Conservation (phyloP, 2,113 vertebrate genomes). For the Pipra filicauda region DNA sequence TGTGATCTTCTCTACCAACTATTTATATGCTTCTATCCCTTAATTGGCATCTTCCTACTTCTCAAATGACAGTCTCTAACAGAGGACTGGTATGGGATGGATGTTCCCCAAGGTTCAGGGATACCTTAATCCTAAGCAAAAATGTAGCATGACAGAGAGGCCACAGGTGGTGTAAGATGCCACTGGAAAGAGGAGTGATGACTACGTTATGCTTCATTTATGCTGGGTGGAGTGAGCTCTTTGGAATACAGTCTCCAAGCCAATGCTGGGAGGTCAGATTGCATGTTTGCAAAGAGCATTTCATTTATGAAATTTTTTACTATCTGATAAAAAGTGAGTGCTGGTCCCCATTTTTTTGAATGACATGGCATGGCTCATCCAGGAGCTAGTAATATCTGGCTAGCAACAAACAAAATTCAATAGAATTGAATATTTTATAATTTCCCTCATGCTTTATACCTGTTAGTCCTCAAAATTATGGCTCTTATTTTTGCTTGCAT, state of each 20-base stretch:
- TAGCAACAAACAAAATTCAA: neutral
- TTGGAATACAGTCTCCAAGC: neutral
- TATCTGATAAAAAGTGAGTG: neutral
- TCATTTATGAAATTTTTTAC: neutral
- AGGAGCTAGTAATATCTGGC: neutral
- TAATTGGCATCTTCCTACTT: neutral
- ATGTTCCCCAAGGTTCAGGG: neutral
- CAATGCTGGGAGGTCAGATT: neutral
- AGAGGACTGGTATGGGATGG: neutral
- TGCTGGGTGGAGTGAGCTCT: neutral
- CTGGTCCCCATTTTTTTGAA: neutral
- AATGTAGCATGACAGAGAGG: neutral
- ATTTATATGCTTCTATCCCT: neutral
- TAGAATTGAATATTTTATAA: neutral
- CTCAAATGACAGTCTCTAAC: neutral
- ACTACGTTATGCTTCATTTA: neutral
- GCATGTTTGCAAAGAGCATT: neutral
- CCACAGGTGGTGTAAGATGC: neutral
- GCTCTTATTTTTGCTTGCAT: neutral
- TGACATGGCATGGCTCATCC: neutral
- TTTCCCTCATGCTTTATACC: neutral
- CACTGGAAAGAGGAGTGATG: neutral
- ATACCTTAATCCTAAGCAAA: conserved; percentile 8
- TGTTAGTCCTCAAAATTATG: neutral
- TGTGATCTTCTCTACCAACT: neutral